Evolutionary conservation across 2,797 vertebrate species (phyloP).

Genomic region (Eutrigla gurnardus): DNA sequence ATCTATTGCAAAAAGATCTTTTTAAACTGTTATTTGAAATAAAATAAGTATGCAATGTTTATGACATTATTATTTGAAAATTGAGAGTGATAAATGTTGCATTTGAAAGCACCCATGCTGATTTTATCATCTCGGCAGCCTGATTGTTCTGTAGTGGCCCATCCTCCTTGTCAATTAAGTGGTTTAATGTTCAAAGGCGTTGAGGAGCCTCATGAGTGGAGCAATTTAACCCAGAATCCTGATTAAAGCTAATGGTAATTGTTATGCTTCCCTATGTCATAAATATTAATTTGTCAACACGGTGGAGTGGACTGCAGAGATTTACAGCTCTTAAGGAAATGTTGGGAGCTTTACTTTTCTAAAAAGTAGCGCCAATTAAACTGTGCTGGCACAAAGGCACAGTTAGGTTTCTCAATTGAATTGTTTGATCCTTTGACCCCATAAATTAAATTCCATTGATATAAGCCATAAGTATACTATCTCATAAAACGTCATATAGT

Average conservation of each 20-base stretch:
- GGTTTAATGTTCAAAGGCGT: slow-evolving; percentile 60
- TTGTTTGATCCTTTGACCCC: slow-evolving; percentile 31
- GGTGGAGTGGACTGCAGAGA: slow-evolving; percentile 42
- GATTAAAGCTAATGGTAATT: slow-evolving; percentile 70
- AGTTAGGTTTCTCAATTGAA: slow-evolving; percentile 22
- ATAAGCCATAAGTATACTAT: too few relatives aligned
- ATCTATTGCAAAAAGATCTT: not conserved
- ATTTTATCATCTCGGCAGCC: slow-evolving; percentile 5
- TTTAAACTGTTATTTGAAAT: not conserved
- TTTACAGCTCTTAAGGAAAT: slow-evolving; percentile 60
- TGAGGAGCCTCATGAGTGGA: slow-evolving; percentile 53
- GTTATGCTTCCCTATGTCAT: slow-evolving; percentile 52
- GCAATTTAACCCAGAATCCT: slow-evolving; percentile 55
- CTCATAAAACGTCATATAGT: too few relatives aligned
- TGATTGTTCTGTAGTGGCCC: slow-evolving; percentile 42
- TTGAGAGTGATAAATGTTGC: slow-evolving; percentile 2
- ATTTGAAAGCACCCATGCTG: slow-evolving; percentile 25
- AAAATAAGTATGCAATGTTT: not conserved
- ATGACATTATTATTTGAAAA: slow-evolving; percentile 3
- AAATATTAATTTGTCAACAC: slow-evolving; percentile 67
- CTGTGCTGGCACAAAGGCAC: slow-evolving; percentile 16
- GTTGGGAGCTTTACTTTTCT: slow-evolving; percentile 15
- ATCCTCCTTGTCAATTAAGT: slow-evolving; percentile 52
- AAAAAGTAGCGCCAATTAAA: not conserved
- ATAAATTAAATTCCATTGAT: slow-evolving; percentile 35